Percentiles rank a stretch among this genome's conserved stretches.
phyloP scores from a whole-genome alignment of 2,888 invertebrate genomes.

The Ischnus inquisitorius region DNA sequence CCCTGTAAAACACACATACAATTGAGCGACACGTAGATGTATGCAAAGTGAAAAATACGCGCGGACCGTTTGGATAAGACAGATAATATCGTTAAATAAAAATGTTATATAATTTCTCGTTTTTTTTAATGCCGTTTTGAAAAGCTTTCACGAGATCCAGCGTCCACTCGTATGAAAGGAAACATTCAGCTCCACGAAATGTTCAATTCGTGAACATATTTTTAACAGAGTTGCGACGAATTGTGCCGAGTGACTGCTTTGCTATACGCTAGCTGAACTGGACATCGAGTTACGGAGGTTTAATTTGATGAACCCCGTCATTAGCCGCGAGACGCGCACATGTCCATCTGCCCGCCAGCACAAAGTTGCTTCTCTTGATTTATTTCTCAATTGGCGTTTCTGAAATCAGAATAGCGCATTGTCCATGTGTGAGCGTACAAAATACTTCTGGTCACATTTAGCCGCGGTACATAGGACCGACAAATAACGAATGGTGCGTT shows the following conservation, averaged over 20 bases:
- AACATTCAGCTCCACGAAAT: too few relatives aligned
- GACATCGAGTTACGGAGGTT: too few relatives aligned
- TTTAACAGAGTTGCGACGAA: too few relatives aligned
- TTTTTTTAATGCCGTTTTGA: not conserved
- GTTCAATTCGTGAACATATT: too few relatives aligned
- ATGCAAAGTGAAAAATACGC: not conserved
- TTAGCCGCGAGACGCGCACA: too few relatives aligned
- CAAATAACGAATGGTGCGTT: conserved; percentile 23
- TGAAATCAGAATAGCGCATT: not conserved
- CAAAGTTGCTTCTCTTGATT: not conserved
- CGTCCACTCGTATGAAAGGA: not conserved
- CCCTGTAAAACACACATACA: not conserved
- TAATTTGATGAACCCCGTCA: too few relatives aligned
- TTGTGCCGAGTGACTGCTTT: too few relatives aligned
- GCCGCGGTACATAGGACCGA: not conserved
- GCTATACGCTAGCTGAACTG: too few relatives aligned
- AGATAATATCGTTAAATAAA: not conserved
- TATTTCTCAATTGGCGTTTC: not conserved
- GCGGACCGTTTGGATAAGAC: not conserved
- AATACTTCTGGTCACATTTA: not conserved
- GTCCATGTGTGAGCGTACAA: not conserved
- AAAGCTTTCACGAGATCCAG: not conserved
- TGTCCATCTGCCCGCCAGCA: too few relatives aligned
- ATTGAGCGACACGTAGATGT: not conserved
- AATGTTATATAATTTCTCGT: not conserved